Conservation (phyloP, 2,797 vertebrate genomes). For the Sorex maritimensis region DNA sequence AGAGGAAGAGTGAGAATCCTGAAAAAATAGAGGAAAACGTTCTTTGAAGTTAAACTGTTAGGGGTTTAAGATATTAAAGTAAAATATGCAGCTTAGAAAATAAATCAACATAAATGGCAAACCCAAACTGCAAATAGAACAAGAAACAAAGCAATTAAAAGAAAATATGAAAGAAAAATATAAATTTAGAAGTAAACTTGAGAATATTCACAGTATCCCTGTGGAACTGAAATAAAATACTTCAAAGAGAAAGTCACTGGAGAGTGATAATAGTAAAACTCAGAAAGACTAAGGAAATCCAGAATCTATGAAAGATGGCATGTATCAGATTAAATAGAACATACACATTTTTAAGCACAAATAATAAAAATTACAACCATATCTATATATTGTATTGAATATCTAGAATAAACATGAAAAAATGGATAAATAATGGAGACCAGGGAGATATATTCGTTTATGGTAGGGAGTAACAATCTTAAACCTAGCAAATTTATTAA, state of each 20-base stretch:
- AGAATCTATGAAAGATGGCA: background rate
- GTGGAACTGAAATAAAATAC: background rate
- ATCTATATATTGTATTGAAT: background rate
- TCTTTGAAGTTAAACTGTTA: slow-evolving; percentile 16
- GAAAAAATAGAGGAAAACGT: background rate
- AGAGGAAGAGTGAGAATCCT: background rate
- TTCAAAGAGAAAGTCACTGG: background rate
- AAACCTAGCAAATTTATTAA: background rate
- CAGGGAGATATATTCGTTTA: background rate
- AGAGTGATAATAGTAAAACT: background rate
- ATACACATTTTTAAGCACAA: background rate
- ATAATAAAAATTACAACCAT: background rate
- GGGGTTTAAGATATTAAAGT: background rate
- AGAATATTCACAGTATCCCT: background rate
- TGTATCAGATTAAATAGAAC: background rate
- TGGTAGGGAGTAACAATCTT: background rate
- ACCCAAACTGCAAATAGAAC: background rate
- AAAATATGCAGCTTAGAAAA: background rate
- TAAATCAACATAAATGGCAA: background rate
- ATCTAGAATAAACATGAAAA: background rate
- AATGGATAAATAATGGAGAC: background rate
- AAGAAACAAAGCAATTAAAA: background rate
- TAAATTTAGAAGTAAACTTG: background rate
- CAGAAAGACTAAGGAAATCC: background rate
- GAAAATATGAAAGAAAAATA: background rate